A percentile compares a stretch with the other conserved stretches of the same genome.
phyloP scores from a whole-genome alignment of 2,113 vertebrate species.

The Heptranchias perlo region DNA sequence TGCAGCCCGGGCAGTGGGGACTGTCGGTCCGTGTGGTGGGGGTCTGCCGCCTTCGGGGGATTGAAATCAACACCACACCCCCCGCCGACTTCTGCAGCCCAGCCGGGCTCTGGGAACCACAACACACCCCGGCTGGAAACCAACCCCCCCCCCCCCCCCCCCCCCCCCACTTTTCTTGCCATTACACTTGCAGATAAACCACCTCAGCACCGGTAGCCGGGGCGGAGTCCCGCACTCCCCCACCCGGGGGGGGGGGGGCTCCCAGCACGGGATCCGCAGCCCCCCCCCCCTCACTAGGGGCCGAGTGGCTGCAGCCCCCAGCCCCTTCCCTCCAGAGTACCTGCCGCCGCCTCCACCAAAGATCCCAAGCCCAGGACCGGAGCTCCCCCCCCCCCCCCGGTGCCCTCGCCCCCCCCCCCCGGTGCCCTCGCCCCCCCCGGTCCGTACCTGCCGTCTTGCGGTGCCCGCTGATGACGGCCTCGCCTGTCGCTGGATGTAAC shows the following conservation, averaged over 20 bases:
- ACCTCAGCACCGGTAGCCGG: background rate
- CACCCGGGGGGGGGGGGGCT: too few species aligned
- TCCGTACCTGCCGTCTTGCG: constrained; percentile 76
- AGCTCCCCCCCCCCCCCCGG: background rate
- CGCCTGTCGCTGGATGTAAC: constrained; percentile 86
- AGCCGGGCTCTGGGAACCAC: background rate
- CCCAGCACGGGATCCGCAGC: too few species aligned
- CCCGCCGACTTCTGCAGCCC: background rate
- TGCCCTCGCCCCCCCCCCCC: background rate
- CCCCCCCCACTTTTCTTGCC: too few species aligned
- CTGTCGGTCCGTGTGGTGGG: background rate
- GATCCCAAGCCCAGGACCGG: too few species aligned
- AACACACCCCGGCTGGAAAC: background rate
- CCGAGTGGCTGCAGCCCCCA: too few species aligned
- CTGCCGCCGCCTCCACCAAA: too few species aligned
- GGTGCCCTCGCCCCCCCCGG: background rate
- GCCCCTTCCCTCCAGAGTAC: too few species aligned
- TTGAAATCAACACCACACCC: background rate
- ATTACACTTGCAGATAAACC: too few species aligned
- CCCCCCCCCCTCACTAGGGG: too few species aligned
- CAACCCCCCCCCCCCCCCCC: too few species aligned
- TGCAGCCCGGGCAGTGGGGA: background rate
- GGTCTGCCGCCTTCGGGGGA: too few species aligned
- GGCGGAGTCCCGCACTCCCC: too few species aligned
- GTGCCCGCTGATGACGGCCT: constrained; percentile 83